A percentile compares a stretch with the other conserved stretches of the same genome.
phyloP scores from a whole-genome alignment of 1,140 invertebrate species.

The Ceratina japonica region DNA sequence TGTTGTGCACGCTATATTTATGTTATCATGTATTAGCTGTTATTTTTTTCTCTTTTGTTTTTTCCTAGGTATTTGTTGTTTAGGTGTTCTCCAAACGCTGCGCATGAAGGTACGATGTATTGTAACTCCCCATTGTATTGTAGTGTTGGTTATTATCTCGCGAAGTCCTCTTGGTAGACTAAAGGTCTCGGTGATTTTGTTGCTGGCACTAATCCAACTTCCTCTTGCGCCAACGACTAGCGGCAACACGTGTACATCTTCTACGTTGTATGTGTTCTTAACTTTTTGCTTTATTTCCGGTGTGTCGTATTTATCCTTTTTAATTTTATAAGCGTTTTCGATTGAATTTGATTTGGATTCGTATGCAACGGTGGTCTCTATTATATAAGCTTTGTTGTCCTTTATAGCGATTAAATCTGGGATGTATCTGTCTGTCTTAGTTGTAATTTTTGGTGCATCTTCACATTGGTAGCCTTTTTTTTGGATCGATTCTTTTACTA shows the following conservation, averaged over 20 bases:
- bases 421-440: neutral
- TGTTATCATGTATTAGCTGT: too few relatives aligned
- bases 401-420: neutral
- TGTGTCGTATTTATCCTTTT: neutral
- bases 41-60: neutral
- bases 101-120: neutral
- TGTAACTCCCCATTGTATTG: slow-evolving; percentile 3
- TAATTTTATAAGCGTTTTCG: neutral
- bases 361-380: neutral
- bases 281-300: neutral
- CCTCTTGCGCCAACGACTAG: slow-evolving; percentile 1
- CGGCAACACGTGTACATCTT: neutral
- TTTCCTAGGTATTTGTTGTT: neutral
- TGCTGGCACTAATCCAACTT: neutral
- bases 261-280: neutral
- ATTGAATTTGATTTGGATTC: neutral
- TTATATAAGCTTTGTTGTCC: neutral
- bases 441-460: neutral
- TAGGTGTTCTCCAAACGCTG: slow-evolving; percentile 1
- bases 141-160: neutral
- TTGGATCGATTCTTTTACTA: neutral
- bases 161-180: neutral
- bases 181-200: neutral
- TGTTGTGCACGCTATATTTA: too few relatives aligned
- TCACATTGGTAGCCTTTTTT: neutral